A percentile compares a stretch with the other conserved stretches of the same genome.
Evolutionary conservation across 2,113 vertebrate genomes (phyloP).

Genomic region (Chaenogobius annularis): DNA sequence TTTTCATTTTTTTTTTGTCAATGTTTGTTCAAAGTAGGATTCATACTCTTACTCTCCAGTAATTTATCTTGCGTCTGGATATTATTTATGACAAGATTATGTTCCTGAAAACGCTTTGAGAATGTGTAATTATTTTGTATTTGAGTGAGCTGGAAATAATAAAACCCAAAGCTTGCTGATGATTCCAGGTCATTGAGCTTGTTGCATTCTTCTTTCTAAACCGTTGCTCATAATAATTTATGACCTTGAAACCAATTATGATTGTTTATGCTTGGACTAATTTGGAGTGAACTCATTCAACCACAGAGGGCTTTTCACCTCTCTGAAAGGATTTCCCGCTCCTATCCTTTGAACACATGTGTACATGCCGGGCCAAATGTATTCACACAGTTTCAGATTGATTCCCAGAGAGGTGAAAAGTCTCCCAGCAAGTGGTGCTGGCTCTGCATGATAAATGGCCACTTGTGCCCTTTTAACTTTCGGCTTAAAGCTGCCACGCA

Average conservation of each 20-base stretch:
- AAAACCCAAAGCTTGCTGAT: constrained; percentile 44
- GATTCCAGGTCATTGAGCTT: constrained; percentile 64
- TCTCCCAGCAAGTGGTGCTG: constrained; percentile 24
- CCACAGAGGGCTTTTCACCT: constrained; percentile 58
- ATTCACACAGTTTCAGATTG: constrained; percentile 31
- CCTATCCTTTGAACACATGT: constrained; percentile 17
- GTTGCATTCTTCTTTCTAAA: constrained; percentile 53
- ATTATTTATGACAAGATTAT: background rate
- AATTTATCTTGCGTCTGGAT: background rate
- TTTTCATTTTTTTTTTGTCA: too few species aligned
- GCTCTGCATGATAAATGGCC: constrained; percentile 50
- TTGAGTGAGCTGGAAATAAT: constrained; percentile 16
- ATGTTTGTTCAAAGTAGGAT: background rate
- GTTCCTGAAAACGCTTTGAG: background rate
- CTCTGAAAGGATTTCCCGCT: constrained; percentile 35
- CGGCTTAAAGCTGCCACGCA: constrained; percentile 16
- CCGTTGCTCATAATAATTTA: constrained; percentile 62
- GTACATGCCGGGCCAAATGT: background rate
- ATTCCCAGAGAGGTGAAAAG: constrained; percentile 31
- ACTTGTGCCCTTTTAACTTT: constrained; percentile 29
- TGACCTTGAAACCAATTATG: constrained; percentile 71
- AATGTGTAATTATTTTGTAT: constrained; percentile 29
- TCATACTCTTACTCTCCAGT: too few species aligned
- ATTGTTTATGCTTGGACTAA: constrained; percentile 69
- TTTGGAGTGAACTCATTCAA: constrained; percentile 57